Base-by-base conservation (phyloP, 1,140 invertebrate species). In the Apis mellifera region DNA sequence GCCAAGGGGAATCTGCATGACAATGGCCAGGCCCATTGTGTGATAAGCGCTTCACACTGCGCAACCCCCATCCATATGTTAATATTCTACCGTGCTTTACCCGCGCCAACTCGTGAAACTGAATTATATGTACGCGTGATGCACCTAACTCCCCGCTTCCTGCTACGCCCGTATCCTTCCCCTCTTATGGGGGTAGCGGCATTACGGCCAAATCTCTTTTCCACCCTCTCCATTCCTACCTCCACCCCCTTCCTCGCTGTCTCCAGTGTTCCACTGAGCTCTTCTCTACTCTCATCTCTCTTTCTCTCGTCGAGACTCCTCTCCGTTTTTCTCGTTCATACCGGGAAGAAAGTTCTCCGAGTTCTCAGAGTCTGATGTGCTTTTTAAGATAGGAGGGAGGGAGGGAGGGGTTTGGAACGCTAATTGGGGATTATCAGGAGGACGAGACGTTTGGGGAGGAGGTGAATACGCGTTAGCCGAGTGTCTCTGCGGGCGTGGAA, bases 1-100 rank as follows among this genome's bases (percentile, higher is more conserved):
- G 88, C 88, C 88, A 76, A 89, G 88, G 89, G 89, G 86, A 90
- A 90, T 90, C 89, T 90, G 89, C 89, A 90, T 90, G 85, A 90
- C 89, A 90, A 90, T 90, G 86, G 88, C 23, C 50, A 62, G 78
- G 82, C 72, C 86, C 78, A 90, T 90, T 90, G 89, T 90, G 86
- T 84, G 88, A 88, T 89, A 90, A 90, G 87, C 83, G 89, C 89
- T 90, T 90, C 89, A 83, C 86, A 86, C 78, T 64, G 84, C 75
- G 78, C 87, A 89, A 87, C 86, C 89, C 85, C 85, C 78, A 87
- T 87, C 85, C 89, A 87, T 89, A 88, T 89, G 89, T 89, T 89
- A 89, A 89, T 87, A 87, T 89, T 88, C 89, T 74, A 21, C 71
- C 21, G 71, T 42, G 71, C 71, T 74, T n/a, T 62, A 74, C 71